Percentiles rank a stretch among this genome's conserved stretches.
Conservation (phyloP, 2,888 invertebrate genomes). For the Tetheella fluctuosa region DNA sequence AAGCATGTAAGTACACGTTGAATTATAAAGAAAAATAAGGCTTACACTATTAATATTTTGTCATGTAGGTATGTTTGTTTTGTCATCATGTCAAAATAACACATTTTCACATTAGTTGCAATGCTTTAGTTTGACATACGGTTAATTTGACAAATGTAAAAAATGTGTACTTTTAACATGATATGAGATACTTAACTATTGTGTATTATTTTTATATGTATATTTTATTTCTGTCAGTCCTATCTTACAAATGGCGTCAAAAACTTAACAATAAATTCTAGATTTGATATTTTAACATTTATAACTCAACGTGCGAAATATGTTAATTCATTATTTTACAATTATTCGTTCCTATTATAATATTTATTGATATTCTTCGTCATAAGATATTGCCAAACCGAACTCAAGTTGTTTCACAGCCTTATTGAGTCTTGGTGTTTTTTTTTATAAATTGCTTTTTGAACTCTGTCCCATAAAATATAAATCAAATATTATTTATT, state of each 20-base stretch:
- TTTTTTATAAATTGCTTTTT: slow-evolving; percentile 52
- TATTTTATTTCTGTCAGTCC: background rate
- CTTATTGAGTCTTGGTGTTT: slow-evolving; percentile 73
- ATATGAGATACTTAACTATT: too few relatives aligned
- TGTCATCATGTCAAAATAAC: background rate
- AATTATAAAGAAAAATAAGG: background rate
- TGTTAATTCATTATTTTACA: slow-evolving; percentile 3
- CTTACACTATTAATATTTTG: slow-evolving; percentile 4
- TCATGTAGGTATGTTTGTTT: background rate
- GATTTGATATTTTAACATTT: slow-evolving; percentile 19
- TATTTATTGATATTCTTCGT: slow-evolving; percentile 42
- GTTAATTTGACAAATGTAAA: background rate
- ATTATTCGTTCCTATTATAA: slow-evolving; percentile 30
- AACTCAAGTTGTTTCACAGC: slow-evolving; percentile 79
- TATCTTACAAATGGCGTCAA: slow-evolving; percentile 14
- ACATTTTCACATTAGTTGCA: background rate
- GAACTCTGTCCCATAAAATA: slow-evolving; percentile 56
- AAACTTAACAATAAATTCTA: slow-evolving; percentile 22
- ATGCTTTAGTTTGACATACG: background rate
- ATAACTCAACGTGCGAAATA: slow-evolving; percentile 11
- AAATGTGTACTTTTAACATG: background rate
- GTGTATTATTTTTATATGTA: background rate
- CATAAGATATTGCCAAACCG: slow-evolving; percentile 61
- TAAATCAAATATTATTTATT: background rate
- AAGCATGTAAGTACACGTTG: slow-evolving; percentile 12